Evolutionary conservation across 2,797 vertebrate genomes (phyloP), one percentile per base, ranked within the genome.

Genomic region (Hybognathus amarus): DNA sequence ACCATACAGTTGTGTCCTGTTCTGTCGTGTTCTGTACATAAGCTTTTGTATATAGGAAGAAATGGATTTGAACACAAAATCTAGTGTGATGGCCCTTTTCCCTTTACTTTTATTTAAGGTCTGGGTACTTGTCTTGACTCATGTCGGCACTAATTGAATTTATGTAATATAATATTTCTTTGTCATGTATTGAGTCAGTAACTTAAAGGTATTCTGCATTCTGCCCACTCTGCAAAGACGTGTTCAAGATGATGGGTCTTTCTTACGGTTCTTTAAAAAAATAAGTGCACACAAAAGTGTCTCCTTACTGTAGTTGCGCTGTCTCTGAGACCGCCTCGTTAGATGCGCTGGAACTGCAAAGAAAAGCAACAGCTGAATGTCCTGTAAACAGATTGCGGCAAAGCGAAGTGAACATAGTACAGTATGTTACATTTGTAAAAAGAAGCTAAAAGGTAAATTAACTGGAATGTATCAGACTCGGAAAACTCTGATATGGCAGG

Each of bases 271-370:
- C 2, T 73, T 4, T 15, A 45, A 8, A 70, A 70, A 27, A n/a
- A n/a, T n/a, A n/a, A n/a, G n/a, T n/a, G n/a, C 59, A 82, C 6
- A 3, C 77, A 79, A 42, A 79, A 84, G 59, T 3, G 36, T 38
- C 24, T 77, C 4, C 74, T 77, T 38, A 50, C 50, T 6, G 47
- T 77, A 22, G n/a, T n/a, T n/a, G 67, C 17, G 76, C n/a, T 5
- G 17, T 61, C 10, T 85, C 63, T 15, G 15, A 50, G 68, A 50
- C 54, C 52, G 52, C 20, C 13, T 12, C 74, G 13, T 71, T 73
- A 59, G n/a, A 24, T 2, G 9, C 9, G 10, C n/a, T 61, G 56
- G n/a, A 24, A 24, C 9, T 24, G n/a, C 67, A 79, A 64, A 64
- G 36, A 8, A 83, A 83, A 20, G 27, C 30, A 7, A 12, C 67